Base-by-base conservation (phyloP, 2,888 invertebrate genomes). In the Lampropteryx suffumata region DNA sequence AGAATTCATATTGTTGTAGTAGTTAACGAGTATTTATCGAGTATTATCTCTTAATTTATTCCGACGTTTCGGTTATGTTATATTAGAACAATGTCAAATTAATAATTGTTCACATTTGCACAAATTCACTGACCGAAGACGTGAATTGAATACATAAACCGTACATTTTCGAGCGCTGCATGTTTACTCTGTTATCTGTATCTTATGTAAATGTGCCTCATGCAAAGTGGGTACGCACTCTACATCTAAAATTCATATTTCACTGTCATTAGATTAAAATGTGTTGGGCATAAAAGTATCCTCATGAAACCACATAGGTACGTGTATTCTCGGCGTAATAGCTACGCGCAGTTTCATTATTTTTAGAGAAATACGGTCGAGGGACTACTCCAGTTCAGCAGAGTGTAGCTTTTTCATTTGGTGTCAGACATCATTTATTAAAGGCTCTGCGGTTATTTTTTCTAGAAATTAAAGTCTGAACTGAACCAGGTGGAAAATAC, bases 211-310 rank as follows among this genome's bases (percentile, higher is more conserved):
- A 46, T 21, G 8, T 27, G 24, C 9, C 14, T 29, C 33, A 55
- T 55, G 46, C 43, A 48, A 57, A 59, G 51, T 50, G 46, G 59
- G 39, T 51, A 55, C 55, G 53, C 29, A 52, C 51, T 50, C 56
- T 58, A 56, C 55, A 61, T 64, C 36, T 58, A 49, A 57, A 61
- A 55, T 61, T 57, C 55, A 61, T 61, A 58, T 59, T 59, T 49
- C 58, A 58, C 55, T 59, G 61, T 54, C 62, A 59, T 57, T 58
- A 52, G 55, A 50, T 52, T 58, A 61, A 61, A 61, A 62, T 59
- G 61, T 61, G 56, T 61, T 54, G 53, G 56, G 50, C 55, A 57
- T 57, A 61, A 55, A 59, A 62, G 52, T 51, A 46, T 49, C 48
- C 43, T 48, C 45, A 42, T 45, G 46, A 36, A 58, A 51, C 55